Conservation (phyloP, 2,888 invertebrate species). For the Cremastinae sp. region DNA sequence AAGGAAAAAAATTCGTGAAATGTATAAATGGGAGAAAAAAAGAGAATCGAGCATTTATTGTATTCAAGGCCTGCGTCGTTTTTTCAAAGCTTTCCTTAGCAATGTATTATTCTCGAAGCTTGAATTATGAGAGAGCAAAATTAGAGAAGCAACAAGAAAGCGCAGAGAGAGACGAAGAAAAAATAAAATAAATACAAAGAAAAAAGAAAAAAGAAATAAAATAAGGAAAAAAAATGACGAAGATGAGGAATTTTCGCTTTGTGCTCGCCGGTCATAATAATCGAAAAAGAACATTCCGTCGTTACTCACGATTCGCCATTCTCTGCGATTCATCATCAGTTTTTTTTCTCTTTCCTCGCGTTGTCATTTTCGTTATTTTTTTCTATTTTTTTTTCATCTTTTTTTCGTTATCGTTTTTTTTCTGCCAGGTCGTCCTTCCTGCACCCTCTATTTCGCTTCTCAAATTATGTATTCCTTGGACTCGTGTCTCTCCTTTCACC, state of each 20-base stretch:
- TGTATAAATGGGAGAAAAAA: slow-evolving; percentile 37
- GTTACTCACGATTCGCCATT: slow-evolving; percentile 54
- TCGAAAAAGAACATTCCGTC: slow-evolving; percentile 67
- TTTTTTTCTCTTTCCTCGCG: slow-evolving; percentile 60
- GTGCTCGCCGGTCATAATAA: slow-evolving; percentile 71
- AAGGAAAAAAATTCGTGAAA: slow-evolving; percentile 64
- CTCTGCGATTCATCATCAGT: slow-evolving; percentile 64
- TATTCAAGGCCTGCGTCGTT: slow-evolving; percentile 39
- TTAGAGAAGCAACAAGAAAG: slow-evolving; percentile 31
- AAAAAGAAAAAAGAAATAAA: no score
- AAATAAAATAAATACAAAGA: no score
- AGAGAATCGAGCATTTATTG: slow-evolving; percentile 18
- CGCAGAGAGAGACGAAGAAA: no score
- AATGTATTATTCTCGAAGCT: slow-evolving; percentile 55
- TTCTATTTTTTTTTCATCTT: no score
- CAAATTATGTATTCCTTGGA: slow-evolving; percentile 60
- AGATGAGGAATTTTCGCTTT: slow-evolving; percentile 64
- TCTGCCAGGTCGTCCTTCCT: no score
- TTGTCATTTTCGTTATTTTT: background rate
- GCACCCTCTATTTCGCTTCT: no score
- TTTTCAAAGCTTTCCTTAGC: slow-evolving; percentile 53
- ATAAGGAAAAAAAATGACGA: slow-evolving; percentile 15
- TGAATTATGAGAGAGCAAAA: slow-evolving; percentile 48
- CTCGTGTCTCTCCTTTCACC: slow-evolving; percentile 33
- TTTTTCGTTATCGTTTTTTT: no score